A percentile compares a stretch with the other conserved stretches of the same genome.
Conservation (phyloP, 53 echinoderm and acorn worm genomes). For the Zoroaster sp. region DNA sequence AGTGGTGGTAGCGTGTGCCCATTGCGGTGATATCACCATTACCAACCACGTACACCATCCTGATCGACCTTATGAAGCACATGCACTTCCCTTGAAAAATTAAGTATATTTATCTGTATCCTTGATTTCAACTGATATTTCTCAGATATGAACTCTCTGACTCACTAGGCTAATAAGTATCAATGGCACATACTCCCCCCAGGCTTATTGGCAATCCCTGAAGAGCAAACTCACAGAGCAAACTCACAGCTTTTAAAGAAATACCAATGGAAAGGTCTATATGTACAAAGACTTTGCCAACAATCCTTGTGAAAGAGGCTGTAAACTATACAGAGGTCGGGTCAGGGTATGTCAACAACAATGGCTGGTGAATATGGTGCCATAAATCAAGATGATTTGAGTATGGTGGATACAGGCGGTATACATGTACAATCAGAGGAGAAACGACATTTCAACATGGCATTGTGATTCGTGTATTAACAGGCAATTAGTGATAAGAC, state of each 20-base stretch:
- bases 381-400: background rate
- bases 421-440: background rate
- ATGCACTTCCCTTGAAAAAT: too few relatives aligned
- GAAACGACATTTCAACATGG: background rate
- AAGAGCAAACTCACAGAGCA: too few relatives aligned
- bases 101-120: too few relatives aligned
- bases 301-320: conserved; percentile 26
- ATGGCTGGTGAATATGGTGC: background rate
- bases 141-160: too few relatives aligned
- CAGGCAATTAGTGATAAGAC: too few relatives aligned
- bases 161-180: background rate
- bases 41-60: too few relatives aligned
- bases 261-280: conserved; percentile 14
- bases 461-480: too few relatives aligned
- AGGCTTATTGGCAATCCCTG: background rate
- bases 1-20: too few relatives aligned
- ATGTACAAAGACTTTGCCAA: conserved; percentile 14
- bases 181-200: background rate
- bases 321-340: conserved; percentile 26
- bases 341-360: conserved; percentile 4
- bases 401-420: background rate
- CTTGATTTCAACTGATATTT: too few relatives aligned
- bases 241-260: background rate
- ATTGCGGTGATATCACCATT: too few relatives aligned
- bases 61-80: too few relatives aligned